These are phyloP conservation scores for Sylvilagus floridanus DNA, from an alignment of 2,797 vertebrate species.

Conservation along the genomic window DNA sequence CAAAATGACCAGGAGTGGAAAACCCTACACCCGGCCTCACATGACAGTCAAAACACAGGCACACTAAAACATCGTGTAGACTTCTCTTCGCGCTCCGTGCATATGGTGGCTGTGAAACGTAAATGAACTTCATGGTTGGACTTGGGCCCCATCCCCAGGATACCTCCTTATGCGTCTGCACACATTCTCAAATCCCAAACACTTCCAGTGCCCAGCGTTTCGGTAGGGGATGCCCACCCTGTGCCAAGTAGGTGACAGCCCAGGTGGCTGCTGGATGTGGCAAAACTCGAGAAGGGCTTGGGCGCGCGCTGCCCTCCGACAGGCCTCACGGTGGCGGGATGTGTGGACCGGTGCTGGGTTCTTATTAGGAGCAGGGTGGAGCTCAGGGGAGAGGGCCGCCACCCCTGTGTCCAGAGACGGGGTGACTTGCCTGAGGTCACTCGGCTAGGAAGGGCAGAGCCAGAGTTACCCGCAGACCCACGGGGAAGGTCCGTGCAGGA, in stretches of 20 bases:
- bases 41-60: neutral
- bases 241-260: neutral
- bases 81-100: neutral
- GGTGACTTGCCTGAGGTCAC: neutral
- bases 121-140: neutral
- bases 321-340: neutral
- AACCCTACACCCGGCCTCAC: neutral
- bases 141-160: neutral
- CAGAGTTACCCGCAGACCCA: neutral
- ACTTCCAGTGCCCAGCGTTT: neutral
- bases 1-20: neutral
- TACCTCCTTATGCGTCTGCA: neutral
- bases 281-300: neutral
- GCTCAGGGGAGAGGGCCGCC: neutral
- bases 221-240: neutral
- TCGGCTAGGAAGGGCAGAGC: neutral
- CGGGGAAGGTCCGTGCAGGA: too few relatives aligned
- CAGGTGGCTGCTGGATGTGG: neutral
- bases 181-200: neutral
- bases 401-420: neutral
- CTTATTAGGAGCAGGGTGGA: neutral
- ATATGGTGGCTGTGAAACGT: neutral
- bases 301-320: neutral
- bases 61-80: neutral
- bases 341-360: neutral